Evolutionary conservation across 1,140 invertebrate genomes (phyloP).

Genomic region (Diorhabda carinulata): DNA sequence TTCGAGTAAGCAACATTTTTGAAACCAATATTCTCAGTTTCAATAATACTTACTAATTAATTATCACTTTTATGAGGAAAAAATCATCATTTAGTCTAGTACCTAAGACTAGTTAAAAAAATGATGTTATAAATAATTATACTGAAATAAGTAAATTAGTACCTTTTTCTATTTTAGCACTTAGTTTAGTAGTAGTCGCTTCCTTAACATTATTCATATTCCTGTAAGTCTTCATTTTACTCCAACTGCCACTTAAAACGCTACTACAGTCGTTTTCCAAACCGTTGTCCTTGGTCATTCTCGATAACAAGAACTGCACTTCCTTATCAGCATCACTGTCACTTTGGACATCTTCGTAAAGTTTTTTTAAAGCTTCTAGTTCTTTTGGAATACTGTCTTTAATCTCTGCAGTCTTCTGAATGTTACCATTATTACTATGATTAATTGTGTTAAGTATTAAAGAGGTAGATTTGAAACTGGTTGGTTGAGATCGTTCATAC

Average conservation of each 20-base stretch:
- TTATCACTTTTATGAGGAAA: too few species aligned
- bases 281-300: slow-evolving; percentile 19
- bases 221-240: slow-evolving; percentile 42
- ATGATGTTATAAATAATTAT: too few species aligned
- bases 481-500: slow-evolving; percentile 34
- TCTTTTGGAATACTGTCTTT: slow-evolving; percentile 35
- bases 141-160: background rate
- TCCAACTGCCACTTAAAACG: slow-evolving; percentile 47
- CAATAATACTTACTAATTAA: too few species aligned
- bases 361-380: slow-evolving; percentile 45
- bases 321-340: slow-evolving; percentile 49
- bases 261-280: slow-evolving; percentile 29
- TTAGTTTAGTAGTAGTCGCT: slow-evolving; percentile 10
- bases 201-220: slow-evolving; percentile 27
- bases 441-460: slow-evolving; percentile 45
- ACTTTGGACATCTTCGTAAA: slow-evolving; percentile 46
- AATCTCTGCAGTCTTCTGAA: slow-evolving; percentile 14
- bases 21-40: too few species aligned
- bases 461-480: slow-evolving; percentile 47
- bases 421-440: slow-evolving; percentile 26
- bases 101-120: too few species aligned
- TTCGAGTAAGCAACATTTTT: too few species aligned
- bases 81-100: too few species aligned
- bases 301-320: slow-evolving; percentile 47
- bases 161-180: slow-evolving; percentile 19